Evolutionary conservation across 64 coral and sea anemone genomes (phyloP).

Genomic region (Stylophora pistillata): DNA sequence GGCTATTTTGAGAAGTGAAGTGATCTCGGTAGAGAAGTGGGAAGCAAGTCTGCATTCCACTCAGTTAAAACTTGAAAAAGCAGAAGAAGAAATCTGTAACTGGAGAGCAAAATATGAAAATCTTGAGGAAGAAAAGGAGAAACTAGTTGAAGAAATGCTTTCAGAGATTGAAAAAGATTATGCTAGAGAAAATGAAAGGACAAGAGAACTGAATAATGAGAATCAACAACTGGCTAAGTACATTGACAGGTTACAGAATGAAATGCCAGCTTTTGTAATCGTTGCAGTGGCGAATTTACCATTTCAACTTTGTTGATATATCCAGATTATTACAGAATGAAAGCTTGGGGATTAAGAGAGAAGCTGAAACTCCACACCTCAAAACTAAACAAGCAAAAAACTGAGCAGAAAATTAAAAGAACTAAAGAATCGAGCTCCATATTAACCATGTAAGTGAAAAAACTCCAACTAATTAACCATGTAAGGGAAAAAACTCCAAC

Average conservation of each 20-base stretch:
- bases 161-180: slow-evolving; percentile 17
- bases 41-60: not conserved
- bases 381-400: slow-evolving; percentile 28
- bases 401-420: slow-evolving; percentile 36
- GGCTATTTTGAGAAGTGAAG: slow-evolving; percentile 5
- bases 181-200: slow-evolving; percentile 1
- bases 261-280: too few species aligned
- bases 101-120: slow-evolving; percentile 2
- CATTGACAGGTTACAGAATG: slow-evolving; percentile 24
- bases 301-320: too few species aligned
- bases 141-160: not conserved
- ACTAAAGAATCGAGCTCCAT: slow-evolving; percentile 1
- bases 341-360: not conserved
- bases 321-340: slow-evolving; percentile 24
- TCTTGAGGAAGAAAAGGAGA: slow-evolving; percentile 21
- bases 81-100: not conserved
- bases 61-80: slow-evolving; percentile 2
- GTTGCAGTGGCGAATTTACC: too few species aligned
- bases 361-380: slow-evolving; percentile 11
- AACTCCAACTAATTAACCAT: too few species aligned
- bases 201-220: not conserved
- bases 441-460: too few species aligned
- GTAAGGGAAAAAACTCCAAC: too few species aligned
- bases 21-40: slow-evolving; percentile 2
- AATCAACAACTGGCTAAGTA: not conserved